Evolutionary conservation across 2,888 invertebrate genomes (phyloP).

Genomic region (Pasiphila rectangulata): DNA sequence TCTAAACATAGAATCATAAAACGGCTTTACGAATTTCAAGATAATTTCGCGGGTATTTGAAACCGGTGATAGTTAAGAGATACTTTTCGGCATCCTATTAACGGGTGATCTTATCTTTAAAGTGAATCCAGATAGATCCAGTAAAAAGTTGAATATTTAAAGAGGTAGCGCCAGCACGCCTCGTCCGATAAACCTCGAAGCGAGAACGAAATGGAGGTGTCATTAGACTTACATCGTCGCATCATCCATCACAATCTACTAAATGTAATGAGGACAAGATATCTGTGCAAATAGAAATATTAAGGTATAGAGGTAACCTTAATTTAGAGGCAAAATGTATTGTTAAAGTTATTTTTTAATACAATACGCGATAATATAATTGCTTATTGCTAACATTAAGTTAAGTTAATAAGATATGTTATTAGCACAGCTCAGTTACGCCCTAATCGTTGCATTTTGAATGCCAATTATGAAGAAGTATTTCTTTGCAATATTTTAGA

Average conservation of each 20-base stretch:
- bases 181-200: conserved; percentile 55
- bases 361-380: too few species aligned
- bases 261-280: conserved; percentile 32
- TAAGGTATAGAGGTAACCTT: too few species aligned
- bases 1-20: not conserved
- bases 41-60: conserved; percentile 1
- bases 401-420: too few species aligned
- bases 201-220: conserved; percentile 50
- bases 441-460: too few species aligned
- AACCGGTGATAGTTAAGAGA: too few species aligned
- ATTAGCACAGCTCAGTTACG: too few species aligned
- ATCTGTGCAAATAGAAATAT: not conserved
- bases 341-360: too few species aligned
- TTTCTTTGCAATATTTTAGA: too few species aligned
- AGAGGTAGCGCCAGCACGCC: conserved; percentile 44
- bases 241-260: conserved; percentile 51
- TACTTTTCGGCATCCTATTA: too few species aligned
- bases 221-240: conserved; percentile 44
- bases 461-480: too few species aligned
- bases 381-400: too few species aligned
- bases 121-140: not conserved
- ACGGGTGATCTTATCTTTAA: not conserved
- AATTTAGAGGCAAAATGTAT: too few species aligned
- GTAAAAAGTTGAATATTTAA: conserved; percentile 58
- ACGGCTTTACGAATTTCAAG: not conserved